Evolutionary conservation across 2,888 invertebrate species (phyloP).

Genomic region (Lasioglossum villosulum): DNA sequence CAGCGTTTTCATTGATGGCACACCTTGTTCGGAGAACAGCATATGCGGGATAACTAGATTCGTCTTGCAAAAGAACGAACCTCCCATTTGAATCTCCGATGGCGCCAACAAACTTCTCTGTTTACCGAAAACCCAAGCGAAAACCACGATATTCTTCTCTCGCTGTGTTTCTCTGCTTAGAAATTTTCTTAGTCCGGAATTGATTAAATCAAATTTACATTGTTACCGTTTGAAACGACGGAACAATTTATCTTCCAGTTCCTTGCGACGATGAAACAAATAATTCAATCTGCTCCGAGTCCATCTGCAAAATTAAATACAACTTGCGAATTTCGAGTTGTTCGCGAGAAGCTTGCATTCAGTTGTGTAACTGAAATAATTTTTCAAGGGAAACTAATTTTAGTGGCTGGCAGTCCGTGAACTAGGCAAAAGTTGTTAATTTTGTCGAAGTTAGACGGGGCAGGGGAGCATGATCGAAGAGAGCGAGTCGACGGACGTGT

Average conservation of each 20-base stretch:
- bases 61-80: background rate
- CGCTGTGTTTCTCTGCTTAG: background rate
- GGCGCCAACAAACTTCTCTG: background rate
- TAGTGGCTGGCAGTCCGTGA: no score
- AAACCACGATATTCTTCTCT: background rate
- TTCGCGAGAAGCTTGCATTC: no score
- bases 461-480: background rate
- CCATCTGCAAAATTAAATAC: no score
- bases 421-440: background rate
- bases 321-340: background rate
- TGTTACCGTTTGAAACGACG: no score
- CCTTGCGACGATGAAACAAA: no score
- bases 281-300: no score
- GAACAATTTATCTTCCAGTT: no score
- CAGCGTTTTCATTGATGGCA: slow-evolving; percentile 10
- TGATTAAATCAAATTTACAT: background rate
- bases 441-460: background rate
- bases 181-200: background rate
- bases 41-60: background rate
- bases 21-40: background rate
- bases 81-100: background rate
- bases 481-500: slow-evolving; percentile 1
- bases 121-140: background rate
- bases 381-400: background rate
- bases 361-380: no score